Evolutionary conservation across 2,797 vertebrate genomes (phyloP).

Genomic region (Sebastes matsubarae): DNA sequence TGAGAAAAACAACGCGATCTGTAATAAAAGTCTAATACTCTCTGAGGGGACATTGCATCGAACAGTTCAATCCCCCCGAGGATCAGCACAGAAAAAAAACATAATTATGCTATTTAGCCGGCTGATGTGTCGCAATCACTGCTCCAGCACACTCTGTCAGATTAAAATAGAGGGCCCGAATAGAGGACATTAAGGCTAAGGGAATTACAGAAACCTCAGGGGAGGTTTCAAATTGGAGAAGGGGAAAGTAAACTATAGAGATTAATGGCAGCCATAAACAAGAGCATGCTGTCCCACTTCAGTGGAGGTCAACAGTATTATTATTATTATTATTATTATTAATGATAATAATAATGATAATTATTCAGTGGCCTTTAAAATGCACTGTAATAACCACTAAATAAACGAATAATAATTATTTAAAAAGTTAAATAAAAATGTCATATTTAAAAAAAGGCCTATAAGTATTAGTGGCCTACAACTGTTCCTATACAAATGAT

Average conservation of each 20-base stretch:
- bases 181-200: conserved; percentile 83
- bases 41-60: conserved; percentile 69
- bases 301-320: conserved; percentile 65
- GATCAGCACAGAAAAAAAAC: conserved; percentile 61
- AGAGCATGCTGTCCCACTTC: conserved; percentile 70
- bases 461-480: background rate
- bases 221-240: conserved; percentile 81
- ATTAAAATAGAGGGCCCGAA: conserved; percentile 81
- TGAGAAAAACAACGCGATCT: conserved; percentile 53
- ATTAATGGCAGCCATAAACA: conserved; percentile 84
- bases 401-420: conserved; percentile 2
- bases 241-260: conserved; percentile 83
- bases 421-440: fast-evolving
- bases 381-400: background rate
- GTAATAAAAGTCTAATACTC: conserved; percentile 68
- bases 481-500: background rate
- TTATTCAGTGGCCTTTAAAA: conserved; percentile 1
- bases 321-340: conserved; percentile 45
- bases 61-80: conserved; percentile 63
- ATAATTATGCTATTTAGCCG: conserved; percentile 85
- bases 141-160: conserved; percentile 80
- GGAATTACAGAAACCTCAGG: conserved; percentile 84
- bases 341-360: background rate
- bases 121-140: conserved; percentile 83
- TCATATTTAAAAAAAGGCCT: background rate